Percentiles rank a stretch among this genome's conserved stretches.
phyloP scores from a whole-genome alignment of 2,888 invertebrate genomes.

The Sipha maydis region DNA sequence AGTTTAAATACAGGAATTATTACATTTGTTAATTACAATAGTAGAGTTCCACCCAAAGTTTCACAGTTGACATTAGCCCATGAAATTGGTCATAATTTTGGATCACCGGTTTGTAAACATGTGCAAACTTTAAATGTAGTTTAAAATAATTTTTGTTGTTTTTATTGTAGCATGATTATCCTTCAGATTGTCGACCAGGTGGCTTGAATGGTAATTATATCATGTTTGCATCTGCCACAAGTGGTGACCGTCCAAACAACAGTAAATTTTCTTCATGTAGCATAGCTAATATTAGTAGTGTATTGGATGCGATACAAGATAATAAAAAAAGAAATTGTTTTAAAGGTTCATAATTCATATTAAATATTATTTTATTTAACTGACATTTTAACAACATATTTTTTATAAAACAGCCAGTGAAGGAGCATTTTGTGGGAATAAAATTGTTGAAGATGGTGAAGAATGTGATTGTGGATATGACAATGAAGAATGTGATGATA shows the following conservation, averaged over 20 bases:
- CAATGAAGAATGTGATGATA: conserved; percentile 88
- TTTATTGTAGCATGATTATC: conserved; percentile 86
- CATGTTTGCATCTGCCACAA: conserved; percentile 99
- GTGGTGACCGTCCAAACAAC: conserved; percentile 97
- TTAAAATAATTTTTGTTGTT: conserved; percentile 8
- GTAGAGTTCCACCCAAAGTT: conserved; percentile 95
- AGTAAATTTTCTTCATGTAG: conserved; percentile 96
- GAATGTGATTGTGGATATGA: conserved; percentile 98
- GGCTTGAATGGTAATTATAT: conserved; percentile 96
- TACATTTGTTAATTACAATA: conserved; percentile 98
- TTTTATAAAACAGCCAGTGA: conserved; percentile 73
- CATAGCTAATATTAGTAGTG: conserved; percentile 92
- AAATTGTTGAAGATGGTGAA: conserved; percentile 96
- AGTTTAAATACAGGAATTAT: conserved; percentile 98
- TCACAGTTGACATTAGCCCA: conserved; percentile 97
- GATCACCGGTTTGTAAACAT: conserved; percentile 83
- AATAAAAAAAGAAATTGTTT: conserved; percentile 94
- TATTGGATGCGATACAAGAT: conserved; percentile 90
- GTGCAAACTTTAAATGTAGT: conserved; percentile 9
- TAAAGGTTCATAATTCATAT: conserved; percentile 70
- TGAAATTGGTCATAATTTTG: conserved; percentile 99
- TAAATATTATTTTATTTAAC: conserved; percentile 8
- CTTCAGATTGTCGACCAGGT: conserved; percentile 89
- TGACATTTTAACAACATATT: conserved; percentile 45
- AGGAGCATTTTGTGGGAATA: conserved; percentile 99